A percentile compares a stretch with the other conserved stretches of the same genome.
Evolutionary conservation across 2,888 invertebrate genomes (phyloP).

Genomic region (Bedellia somnulentella): DNA sequence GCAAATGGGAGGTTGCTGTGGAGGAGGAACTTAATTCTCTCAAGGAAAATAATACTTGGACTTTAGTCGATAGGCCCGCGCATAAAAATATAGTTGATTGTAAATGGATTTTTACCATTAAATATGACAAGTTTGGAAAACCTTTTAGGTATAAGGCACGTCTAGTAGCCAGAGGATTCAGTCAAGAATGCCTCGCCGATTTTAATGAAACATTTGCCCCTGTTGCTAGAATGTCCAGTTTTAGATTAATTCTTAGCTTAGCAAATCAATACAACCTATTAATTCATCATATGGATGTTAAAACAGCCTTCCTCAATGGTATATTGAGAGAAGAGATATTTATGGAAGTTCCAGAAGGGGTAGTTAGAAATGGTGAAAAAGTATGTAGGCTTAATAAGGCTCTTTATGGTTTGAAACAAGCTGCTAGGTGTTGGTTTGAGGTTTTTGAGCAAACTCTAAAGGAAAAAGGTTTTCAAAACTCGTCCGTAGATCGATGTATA

Average conservation of each 20-base stretch:
- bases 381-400: slow-evolving; percentile 16
- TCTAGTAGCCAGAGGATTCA: slow-evolving; percentile 17
- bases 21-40: slow-evolving; percentile 13
- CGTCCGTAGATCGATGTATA: slow-evolving; percentile 10
- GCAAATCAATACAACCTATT: slow-evolving; percentile 13
- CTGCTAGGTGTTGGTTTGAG: slow-evolving; percentile 13
- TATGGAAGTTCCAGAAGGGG: slow-evolving; percentile 14
- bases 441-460: slow-evolving; percentile 10
- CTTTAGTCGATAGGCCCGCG: slow-evolving; percentile 11
- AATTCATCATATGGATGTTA: slow-evolving; percentile 13
- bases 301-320: slow-evolving; percentile 14
- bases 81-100: slow-evolving; percentile 14
- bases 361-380: slow-evolving; percentile 9
- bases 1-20: slow-evolving; percentile 10
- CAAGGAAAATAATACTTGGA: slow-evolving; percentile 14
- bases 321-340: slow-evolving; percentile 13
- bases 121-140: slow-evolving; percentile 13
- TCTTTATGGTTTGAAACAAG: slow-evolving; percentile 14
- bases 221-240: slow-evolving; percentile 14
- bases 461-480: slow-evolving; percentile 11
- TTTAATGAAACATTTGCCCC: slow-evolving; percentile 13
- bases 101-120: slow-evolving; percentile 13
- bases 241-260: slow-evolving; percentile 14
- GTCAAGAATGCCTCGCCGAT: slow-evolving; percentile 13
- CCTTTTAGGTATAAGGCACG: slow-evolving; percentile 13